phyloP scores from a whole-genome alignment of 30 jellyfish, hydroid and myxozoan genomes.

The Morbakka virulenta region DNA sequence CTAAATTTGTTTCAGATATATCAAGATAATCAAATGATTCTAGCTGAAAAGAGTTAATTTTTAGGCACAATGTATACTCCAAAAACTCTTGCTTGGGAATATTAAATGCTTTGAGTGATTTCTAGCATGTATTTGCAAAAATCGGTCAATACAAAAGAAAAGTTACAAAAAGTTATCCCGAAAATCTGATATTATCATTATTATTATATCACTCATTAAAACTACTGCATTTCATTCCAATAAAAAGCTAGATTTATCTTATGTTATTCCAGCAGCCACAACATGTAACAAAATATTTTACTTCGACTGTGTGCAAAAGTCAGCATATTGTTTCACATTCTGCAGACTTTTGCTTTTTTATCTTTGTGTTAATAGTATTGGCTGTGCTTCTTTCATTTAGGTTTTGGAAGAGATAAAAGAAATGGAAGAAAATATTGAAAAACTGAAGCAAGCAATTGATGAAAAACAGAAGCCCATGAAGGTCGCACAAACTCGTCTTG shows the following conservation, averaged over 20 bases:
- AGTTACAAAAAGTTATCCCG: too few species aligned
- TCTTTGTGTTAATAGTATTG: too few species aligned
- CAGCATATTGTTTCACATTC: background rate
- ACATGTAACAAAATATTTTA: background rate
- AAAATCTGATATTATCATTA: too few species aligned
- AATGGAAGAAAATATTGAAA: conserved; percentile 76
- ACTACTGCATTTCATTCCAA: too few species aligned
- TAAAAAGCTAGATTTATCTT: too few species aligned
- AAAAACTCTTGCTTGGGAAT: too few species aligned
- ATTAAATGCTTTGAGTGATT: too few species aligned
- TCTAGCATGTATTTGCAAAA: too few species aligned
- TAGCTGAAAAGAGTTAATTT: background rate
- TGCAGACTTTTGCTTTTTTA: background rate
- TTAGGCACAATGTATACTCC: background rate
- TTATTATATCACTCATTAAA: too few species aligned
- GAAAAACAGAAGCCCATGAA: conserved; percentile 87
- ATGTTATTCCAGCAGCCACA: background rate
- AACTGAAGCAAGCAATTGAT: conserved; percentile 69
- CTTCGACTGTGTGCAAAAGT: background rate
- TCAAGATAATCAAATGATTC: too few species aligned
- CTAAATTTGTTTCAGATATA: too few species aligned
- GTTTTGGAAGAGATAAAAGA: conserved; percentile 67
- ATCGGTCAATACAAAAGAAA: too few species aligned
- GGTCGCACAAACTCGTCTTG: conserved; percentile 89
- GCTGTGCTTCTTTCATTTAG: conserved; percentile 33